A percentile compares a stretch with the other conserved stretches of the same genome.
These are phyloP conservation scores for Euborellia annulipes DNA, from an alignment of 1,140 invertebrate species.

Conservation along the genomic window DNA sequence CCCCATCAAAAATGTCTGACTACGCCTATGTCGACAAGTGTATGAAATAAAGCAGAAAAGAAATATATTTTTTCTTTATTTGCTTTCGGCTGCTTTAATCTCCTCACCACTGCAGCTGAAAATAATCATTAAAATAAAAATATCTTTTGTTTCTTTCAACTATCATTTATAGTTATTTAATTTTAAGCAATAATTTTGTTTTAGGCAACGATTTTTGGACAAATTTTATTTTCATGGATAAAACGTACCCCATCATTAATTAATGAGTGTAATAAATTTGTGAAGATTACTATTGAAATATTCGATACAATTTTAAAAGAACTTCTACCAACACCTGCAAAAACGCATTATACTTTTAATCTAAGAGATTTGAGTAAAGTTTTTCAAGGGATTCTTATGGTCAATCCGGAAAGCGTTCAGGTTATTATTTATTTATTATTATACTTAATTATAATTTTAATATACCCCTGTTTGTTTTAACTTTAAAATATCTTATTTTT, in stretches of 20 bases:
- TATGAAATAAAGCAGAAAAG: too few species aligned
- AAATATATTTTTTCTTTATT: too few species aligned
- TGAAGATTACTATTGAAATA: conserved; percentile 41
- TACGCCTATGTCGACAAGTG: too few species aligned
- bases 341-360: conserved; percentile 59
- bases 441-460: too few species aligned
- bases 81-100: too few species aligned
- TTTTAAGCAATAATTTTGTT: background rate
- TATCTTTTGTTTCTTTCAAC: background rate
- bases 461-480: too few species aligned
- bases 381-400: conserved; percentile 56
- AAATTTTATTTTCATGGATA: conserved; percentile 51
- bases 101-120: too few species aligned
- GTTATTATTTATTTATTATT: conserved; percentile 28
- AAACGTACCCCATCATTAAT: conserved; percentile 21
- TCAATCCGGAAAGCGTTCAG: conserved; percentile 30
- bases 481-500: too few species aligned
- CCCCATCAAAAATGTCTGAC: too few species aligned
- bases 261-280: conserved; percentile 1
- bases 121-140: too few species aligned
- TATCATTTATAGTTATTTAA: background rate
- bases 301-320: conserved; percentile 41
- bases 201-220: conserved; percentile 46
- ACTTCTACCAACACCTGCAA: conserved; percentile 46
- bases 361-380: conserved; percentile 52